Evolutionary conservation across 2,797 vertebrate species (phyloP).

Genomic region (Nyctibius grandis): DNA sequence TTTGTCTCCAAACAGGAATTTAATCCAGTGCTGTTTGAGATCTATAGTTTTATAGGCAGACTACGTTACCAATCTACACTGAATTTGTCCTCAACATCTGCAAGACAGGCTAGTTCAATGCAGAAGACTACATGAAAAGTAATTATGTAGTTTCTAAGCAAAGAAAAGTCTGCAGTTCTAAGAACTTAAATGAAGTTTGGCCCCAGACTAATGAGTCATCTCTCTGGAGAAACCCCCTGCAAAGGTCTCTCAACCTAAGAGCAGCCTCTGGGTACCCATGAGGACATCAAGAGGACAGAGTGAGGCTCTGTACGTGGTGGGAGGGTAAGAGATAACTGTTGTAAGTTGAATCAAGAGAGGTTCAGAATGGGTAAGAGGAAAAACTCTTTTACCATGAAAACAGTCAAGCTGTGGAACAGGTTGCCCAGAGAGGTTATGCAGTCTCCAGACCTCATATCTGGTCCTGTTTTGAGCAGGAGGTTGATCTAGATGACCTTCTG

Average conservation of each 20-base stretch:
- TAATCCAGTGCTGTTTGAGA: background rate
- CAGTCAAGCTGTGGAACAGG: background rate
- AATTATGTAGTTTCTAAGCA: background rate
- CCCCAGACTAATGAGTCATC: background rate
- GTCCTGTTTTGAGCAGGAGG: background rate
- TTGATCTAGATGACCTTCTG: background rate
- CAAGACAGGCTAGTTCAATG: background rate
- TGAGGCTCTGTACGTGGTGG: background rate
- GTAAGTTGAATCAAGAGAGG: background rate
- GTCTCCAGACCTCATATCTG: background rate
- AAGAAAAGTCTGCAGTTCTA: background rate
- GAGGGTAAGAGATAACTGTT: background rate
- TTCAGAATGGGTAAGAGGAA: background rate
- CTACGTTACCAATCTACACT: background rate
- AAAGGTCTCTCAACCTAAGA: too few relatives aligned
- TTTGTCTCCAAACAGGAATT: background rate
- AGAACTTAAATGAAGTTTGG: background rate
- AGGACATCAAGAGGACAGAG: background rate
- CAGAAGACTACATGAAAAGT: background rate
- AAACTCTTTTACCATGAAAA: background rate
- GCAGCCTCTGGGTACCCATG: background rate
- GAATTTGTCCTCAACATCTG: background rate
- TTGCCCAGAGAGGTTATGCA: background rate
- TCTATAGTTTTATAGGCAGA: background rate
- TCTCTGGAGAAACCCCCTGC: background rate